Percentiles rank a stretch among this genome's conserved stretches.
Evolutionary conservation across 2,888 invertebrate species (phyloP).

Genomic region (Cephus runcator): DNA sequence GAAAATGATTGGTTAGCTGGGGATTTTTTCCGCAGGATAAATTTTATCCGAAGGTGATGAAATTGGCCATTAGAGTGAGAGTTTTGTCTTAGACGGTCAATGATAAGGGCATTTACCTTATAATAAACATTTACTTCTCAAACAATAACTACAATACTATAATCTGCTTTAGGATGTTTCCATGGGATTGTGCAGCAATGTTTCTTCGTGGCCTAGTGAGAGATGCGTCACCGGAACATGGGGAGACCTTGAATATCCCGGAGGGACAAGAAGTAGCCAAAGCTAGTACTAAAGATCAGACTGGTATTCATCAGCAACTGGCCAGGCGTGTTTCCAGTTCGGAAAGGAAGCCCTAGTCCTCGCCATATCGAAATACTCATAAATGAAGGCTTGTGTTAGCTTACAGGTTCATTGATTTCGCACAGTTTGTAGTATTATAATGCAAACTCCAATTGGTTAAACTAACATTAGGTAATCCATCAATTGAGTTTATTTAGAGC

Average conservation of each 20-base stretch:
- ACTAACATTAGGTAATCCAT: too few species aligned
- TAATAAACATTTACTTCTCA: too few species aligned
- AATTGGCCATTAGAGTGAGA: too few species aligned
- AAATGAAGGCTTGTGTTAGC: not conserved
- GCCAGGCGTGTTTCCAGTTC: constrained; percentile 59
- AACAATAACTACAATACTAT: not conserved
- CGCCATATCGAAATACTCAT: not conserved
- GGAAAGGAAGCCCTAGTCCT: constrained; percentile 58
- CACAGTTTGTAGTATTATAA: not conserved
- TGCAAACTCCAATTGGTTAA: not conserved
- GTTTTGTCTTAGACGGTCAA: too few species aligned
- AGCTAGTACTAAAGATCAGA: constrained; percentile 48
- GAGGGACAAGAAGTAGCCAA: constrained; percentile 15
- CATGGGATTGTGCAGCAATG: constrained; percentile 76
- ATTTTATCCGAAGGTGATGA: too few species aligned
- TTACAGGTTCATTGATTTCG: not conserved
- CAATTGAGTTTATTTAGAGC: too few species aligned
- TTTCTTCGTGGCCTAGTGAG: constrained; percentile 75
- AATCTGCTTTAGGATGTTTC: constrained; percentile 71
- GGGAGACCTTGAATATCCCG: constrained; percentile 6
- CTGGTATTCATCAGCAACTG: constrained; percentile 56
- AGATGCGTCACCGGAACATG: constrained; percentile 72
- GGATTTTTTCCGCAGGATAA: too few species aligned
- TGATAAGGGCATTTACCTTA: too few species aligned
- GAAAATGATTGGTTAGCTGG: too few species aligned